Evolutionary conservation across 2,113 vertebrate species (phyloP).

Genomic region (Rhabdomys dilectus): DNA sequence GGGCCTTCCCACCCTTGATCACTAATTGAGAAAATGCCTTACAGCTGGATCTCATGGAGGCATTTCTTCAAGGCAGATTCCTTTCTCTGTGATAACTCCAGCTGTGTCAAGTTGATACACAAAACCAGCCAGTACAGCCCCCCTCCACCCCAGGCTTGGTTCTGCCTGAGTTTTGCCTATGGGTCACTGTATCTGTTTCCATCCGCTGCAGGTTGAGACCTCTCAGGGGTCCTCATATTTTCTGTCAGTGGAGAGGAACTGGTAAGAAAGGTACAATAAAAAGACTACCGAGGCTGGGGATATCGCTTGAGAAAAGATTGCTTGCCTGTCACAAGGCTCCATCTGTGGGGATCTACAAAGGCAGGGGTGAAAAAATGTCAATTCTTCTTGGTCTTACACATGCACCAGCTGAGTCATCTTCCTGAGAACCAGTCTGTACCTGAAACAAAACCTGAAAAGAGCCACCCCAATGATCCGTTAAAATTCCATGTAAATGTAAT

Average conservation of each 20-base stretch:
- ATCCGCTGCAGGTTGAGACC: too few relatives aligned
- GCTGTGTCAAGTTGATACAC: too few relatives aligned
- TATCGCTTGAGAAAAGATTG: not conserved
- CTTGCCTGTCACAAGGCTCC: not conserved
- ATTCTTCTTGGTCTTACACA: constrained; percentile 31
- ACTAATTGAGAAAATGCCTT: too few relatives aligned
- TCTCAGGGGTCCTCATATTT: not conserved
- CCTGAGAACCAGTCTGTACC: constrained; percentile 45
- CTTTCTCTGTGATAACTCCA: too few relatives aligned
- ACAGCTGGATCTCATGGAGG: too few relatives aligned
- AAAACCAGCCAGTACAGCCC: too few relatives aligned
- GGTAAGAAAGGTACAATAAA: not conserved
- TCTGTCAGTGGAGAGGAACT: not conserved
- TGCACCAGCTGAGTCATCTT: not conserved
- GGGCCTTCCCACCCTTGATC: too few relatives aligned
- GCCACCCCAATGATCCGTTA: not conserved
- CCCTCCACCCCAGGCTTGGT: too few relatives aligned
- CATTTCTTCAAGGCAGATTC: too few relatives aligned
- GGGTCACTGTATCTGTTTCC: too few relatives aligned
- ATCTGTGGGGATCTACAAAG: not conserved
- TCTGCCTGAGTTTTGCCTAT: too few relatives aligned
- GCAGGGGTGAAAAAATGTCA: not conserved
- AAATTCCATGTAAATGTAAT: not conserved
- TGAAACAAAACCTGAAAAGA: not conserved
- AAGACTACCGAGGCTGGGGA: not conserved